Percentiles rank a stretch among this genome's conserved stretches.
phyloP scores from a whole-genome alignment of 2,797 vertebrate genomes.

The Labeo calbasu region DNA sequence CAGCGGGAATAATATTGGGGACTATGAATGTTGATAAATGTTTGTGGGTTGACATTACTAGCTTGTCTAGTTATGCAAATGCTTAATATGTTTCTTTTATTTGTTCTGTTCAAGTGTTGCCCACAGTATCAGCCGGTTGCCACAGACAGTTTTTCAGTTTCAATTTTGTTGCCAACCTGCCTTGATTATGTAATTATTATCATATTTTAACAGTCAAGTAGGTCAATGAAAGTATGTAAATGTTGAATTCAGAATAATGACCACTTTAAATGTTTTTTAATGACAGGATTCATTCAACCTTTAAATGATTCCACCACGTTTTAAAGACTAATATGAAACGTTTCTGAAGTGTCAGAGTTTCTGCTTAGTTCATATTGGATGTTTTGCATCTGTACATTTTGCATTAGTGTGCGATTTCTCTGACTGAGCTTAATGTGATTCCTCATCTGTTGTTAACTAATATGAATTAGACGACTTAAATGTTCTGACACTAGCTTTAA shows the following conservation, averaged over 20 bases:
- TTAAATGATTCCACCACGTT: constrained; percentile 1
- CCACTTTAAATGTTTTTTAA: background rate
- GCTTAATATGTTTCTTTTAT: constrained; percentile 61
- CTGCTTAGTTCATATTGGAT: background rate
- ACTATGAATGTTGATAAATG: constrained; percentile 77
- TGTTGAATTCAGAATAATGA: constrained; percentile 20
- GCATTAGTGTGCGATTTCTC: constrained; percentile 16
- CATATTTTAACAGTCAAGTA: constrained; percentile 21
- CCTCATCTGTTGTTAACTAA: constrained; percentile 2
- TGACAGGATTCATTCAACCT: constrained; percentile 7
- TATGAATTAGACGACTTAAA: constrained; percentile 14
- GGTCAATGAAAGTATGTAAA: constrained; percentile 28
- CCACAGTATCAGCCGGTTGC: constrained; percentile 74
- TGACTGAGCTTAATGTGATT: constrained; percentile 1
- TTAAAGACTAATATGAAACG: constrained; percentile 3
- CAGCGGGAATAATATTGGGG: constrained; percentile 56
- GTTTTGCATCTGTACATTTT: background rate
- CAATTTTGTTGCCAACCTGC: constrained; percentile 64
- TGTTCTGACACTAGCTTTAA: constrained; percentile 10
- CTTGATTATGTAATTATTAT: constrained; percentile 48
- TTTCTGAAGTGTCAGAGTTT: background rate
- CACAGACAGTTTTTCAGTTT: constrained; percentile 41
- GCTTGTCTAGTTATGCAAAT: constrained; percentile 79
- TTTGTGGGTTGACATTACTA: constrained; percentile 68
- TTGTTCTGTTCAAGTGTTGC: constrained; percentile 76